Base-by-base conservation (phyloP, 2,888 invertebrate genomes). In the Drosophila leonis region DNA sequence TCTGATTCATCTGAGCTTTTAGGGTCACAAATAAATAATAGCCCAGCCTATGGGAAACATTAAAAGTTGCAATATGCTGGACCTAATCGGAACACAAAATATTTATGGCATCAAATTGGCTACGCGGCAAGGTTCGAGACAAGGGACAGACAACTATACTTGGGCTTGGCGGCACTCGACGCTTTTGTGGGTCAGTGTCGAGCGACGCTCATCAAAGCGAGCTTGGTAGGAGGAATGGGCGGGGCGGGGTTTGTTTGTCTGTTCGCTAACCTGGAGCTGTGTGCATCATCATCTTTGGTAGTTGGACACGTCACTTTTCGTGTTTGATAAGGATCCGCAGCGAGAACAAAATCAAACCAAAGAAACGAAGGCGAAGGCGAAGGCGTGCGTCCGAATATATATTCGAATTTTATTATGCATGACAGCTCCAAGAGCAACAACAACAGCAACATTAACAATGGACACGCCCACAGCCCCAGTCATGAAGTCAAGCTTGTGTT, bases 241-340 rank as follows among this genome's bases (percentile, higher is more conserved):
- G 8, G 12, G 39, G 39, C 33, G 64, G 12, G 27, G 10, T 48
- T 55, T 56, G 13, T 27, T 44, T 60, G 46, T 29, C 31, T 63
- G 75, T 41, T 37, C 31, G 52, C 29, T 18, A 66, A 60, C 55
- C n/a, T 49, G 61, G 56, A 56, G 24, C 68, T 52, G 60, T 78
- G 71, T 80, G 80, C 79, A 81, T 86, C 83, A 86, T 83, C 83
- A 78, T 80, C 78, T 73, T 79, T 79, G 76, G 79, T 64, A 78
- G 82, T 75, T 71, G 82, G 82, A 72, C 85, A 88, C 85, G 88
- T 88, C 88, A 88, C 78, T 82, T 88, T 87, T 80, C 78, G 75
- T 83, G 82, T 85, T 85, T 85, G 85, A 85, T 85, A 85, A 85
- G 85, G 85, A 85, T 85, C 88, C 85, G 85, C 85, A 82, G 68